Evolutionary conservation across 2,113 vertebrate species (phyloP), one percentile per base, ranked within the genome.

Genomic region (Tretioscincus oriximinensis): DNA sequence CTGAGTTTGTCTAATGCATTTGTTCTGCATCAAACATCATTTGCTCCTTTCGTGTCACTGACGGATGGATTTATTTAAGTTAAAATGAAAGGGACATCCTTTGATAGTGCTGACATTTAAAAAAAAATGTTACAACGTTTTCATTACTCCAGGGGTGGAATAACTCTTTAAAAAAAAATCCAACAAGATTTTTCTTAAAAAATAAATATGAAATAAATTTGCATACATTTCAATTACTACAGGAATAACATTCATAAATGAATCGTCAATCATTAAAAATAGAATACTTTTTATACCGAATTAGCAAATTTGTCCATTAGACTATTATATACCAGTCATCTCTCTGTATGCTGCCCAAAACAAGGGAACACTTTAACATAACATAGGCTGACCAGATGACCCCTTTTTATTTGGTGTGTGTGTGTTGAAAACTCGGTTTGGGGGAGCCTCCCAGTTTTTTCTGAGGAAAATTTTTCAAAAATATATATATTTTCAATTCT

Each of bases 11-110:
- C 28, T 85, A 86, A 73, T 41, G 60, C 26, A 60, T 82, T 84
- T 91, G 9, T n/a, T 87, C 66, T 67, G 4, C 0, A 3, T 91
- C 76, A 89, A 60, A 49, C 41, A 41, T 73, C 83, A 81, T 90
- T 91, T 90, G 63, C 3, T 90, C 49, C 83, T 81, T 89, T 89
- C 10, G 9, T 85, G 60, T 92, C 47, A 86, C 5, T 85, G 67
- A 11, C 65, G 9, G 65, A 79, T 77, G 83, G n/a, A 77, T 70
- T 66, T 83, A 65, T 69, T 90, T 60, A 87, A 86, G 66, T 35
- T 71, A 47, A 85, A 90, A 86, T 72, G 49, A 82, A 85, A 47
- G 0, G 0, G 51, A 0, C 4, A 41, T 77, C 35, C 68, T 26
- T 75, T 49, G 77, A 68, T 9, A 65, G 54, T 54, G 63, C 5